phyloP scores from a whole-genome alignment of 2,113 vertebrate species.

The Campylomormyrus numenius region DNA sequence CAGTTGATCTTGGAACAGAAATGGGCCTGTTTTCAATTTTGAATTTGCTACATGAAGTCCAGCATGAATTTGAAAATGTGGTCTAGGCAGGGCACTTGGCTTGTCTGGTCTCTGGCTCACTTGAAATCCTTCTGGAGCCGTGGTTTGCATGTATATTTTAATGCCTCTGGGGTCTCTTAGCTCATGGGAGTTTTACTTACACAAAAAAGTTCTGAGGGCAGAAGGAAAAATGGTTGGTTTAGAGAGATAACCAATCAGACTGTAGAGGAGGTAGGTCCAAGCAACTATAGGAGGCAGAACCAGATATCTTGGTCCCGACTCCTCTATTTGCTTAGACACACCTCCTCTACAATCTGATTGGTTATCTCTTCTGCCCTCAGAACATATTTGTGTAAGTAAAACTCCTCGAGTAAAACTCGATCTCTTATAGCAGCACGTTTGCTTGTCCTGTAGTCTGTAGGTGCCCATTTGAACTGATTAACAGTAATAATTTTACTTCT shows the following conservation, averaged over 20 bases:
- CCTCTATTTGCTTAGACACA: too few relatives aligned
- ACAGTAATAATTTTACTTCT: background rate
- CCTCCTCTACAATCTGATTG: too few relatives aligned
- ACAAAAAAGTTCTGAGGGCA: too few relatives aligned
- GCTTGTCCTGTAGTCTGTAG: background rate
- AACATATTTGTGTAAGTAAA: too few relatives aligned
- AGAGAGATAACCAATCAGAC: too few relatives aligned
- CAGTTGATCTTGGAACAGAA: background rate
- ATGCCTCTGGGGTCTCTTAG: background rate
- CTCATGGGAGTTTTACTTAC: too few relatives aligned
- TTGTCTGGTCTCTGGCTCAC: background rate
- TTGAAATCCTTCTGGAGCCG: background rate
- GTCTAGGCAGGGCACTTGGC: background rate
- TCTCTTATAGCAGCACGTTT: background rate
- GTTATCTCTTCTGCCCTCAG: too few relatives aligned
- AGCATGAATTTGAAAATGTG: background rate
- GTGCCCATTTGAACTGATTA: background rate
- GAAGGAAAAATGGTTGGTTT: too few relatives aligned
- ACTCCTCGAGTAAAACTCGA: too few relatives aligned
- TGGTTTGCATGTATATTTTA: background rate
- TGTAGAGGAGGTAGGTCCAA: too few relatives aligned
- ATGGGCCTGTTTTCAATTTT: background rate
- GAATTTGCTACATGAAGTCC: background rate
- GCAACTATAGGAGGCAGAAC: too few relatives aligned
- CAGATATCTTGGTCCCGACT: too few relatives aligned